Conservation (phyloP, 2,113 vertebrate genomes). For the Pseudolaguvia tuberculata region DNA sequence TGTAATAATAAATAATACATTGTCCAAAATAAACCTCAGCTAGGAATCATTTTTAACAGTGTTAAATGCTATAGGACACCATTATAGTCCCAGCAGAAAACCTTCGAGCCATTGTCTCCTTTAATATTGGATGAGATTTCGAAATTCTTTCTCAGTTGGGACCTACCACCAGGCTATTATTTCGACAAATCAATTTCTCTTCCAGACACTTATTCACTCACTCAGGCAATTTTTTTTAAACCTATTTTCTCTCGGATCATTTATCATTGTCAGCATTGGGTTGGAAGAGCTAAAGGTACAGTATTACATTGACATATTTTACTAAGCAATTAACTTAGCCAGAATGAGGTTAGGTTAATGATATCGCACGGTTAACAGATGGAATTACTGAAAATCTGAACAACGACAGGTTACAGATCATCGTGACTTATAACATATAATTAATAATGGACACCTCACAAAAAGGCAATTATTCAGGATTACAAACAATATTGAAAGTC, state of each 20-base stretch:
- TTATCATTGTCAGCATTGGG: neutral
- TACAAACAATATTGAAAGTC: no score
- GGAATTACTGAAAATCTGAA: neutral
- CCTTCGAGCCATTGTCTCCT: neutral
- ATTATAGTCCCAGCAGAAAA: neutral
- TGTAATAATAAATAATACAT: conserved; percentile 13
- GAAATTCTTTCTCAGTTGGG: neutral
- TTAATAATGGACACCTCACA: no score
- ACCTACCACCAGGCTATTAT: neutral
- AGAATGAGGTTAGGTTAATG: conserved; percentile 7
- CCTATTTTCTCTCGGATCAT: neutral
- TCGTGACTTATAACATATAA: conserved; percentile 6
- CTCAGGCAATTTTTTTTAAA: neutral
- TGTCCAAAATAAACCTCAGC: neutral
- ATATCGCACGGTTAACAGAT: neutral
- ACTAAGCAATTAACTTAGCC: conserved; percentile 2
- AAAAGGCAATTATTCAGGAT: neutral
- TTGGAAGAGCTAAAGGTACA: neutral
- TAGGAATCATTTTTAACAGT: conserved; percentile 16
- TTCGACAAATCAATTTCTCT: neutral
- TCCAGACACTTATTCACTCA: neutral
- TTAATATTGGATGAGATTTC: conserved; percentile 17
- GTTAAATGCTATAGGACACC: neutral
- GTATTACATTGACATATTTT: conserved; percentile 28
- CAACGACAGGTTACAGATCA: neutral